These are phyloP conservation scores for Dermolepida albohirtum DNA, from an alignment of 2,888 invertebrate species.

Conservation along the genomic window DNA sequence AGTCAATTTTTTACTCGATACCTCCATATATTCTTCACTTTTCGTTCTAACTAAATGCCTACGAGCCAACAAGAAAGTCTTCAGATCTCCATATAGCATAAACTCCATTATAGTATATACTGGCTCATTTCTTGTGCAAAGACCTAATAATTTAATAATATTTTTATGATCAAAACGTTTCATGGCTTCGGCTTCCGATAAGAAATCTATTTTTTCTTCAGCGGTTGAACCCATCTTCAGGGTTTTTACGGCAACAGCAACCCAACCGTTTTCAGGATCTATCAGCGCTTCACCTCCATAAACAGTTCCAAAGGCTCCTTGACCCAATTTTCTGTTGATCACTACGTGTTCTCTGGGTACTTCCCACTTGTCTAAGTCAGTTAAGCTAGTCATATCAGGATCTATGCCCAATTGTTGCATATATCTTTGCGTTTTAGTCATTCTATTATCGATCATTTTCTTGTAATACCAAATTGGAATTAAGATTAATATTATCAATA, in stretches of 20 bases:
- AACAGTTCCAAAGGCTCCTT: conserved; percentile 93
- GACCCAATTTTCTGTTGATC: conserved; percentile 85
- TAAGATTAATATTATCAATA: conserved; percentile 69
- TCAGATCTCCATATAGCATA: conserved; percentile 92
- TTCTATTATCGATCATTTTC: conserved; percentile 76
- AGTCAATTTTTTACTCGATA: conserved; percentile 83
- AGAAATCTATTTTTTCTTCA: conserved; percentile 90
- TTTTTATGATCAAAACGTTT: conserved; percentile 92
- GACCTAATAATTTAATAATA: conserved; percentile 85
- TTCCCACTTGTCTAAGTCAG: conserved; percentile 87
- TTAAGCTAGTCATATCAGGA: conserved; percentile 64
- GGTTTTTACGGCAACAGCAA: conserved; percentile 90
- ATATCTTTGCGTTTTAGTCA: conserved; percentile 74
- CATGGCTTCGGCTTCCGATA: conserved; percentile 95
- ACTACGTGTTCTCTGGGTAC: conserved; percentile 86
- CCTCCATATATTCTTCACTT: conserved; percentile 78
- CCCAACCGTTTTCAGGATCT: conserved; percentile 76
- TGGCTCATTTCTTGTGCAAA: conserved; percentile 88
- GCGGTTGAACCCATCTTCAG: conserved; percentile 84
- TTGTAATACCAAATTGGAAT: conserved; percentile 73
- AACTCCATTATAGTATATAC: conserved; percentile 95
- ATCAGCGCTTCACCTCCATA: conserved; percentile 89
- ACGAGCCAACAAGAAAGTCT: conserved; percentile 87
- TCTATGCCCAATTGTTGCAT: conserved; percentile 79
- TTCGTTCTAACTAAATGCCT: conserved; percentile 78